These are phyloP conservation scores for Eledona agricola DNA, from an alignment of 2,888 invertebrate species.

Conservation along the genomic window DNA sequence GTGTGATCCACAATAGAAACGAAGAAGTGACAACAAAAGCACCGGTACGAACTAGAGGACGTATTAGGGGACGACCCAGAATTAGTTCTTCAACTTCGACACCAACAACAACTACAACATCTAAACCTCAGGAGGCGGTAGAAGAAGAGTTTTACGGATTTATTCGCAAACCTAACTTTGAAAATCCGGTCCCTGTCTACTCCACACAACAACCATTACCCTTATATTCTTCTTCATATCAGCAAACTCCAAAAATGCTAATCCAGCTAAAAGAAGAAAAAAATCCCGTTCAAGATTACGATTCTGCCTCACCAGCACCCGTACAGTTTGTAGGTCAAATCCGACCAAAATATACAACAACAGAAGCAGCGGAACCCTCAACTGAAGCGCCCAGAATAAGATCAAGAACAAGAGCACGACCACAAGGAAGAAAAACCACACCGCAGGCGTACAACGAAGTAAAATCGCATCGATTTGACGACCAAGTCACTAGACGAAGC, in stretches of 20 bases:
- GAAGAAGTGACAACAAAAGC: conserved; percentile 41
- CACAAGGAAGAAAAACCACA: conserved; percentile 40
- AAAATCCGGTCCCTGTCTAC: conserved; percentile 22
- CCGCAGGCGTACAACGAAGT: conserved; percentile 37
- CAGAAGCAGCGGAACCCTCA: conserved; percentile 28
- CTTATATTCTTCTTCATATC: conserved; percentile 35
- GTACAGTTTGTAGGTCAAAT: conserved; percentile 57
- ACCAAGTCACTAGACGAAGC: conserved; percentile 44
- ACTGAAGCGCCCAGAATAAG: conserved; percentile 43
- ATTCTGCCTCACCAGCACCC: conserved; percentile 28
- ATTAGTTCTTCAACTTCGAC: conserved; percentile 39
- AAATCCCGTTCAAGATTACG: conserved; percentile 10
- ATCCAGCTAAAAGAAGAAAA: conserved; percentile 18
- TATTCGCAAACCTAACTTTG: conserved; percentile 63
- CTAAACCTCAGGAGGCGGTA: conserved; percentile 44
- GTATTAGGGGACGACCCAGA: conserved; percentile 47
- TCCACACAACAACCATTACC: conserved; percentile 37
- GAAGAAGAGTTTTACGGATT: conserved; percentile 64
- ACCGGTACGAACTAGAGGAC: conserved; percentile 44
- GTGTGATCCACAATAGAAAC: conserved; percentile 40
- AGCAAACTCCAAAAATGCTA: conserved; percentile 18
- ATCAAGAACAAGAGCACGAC: conserved; percentile 42
- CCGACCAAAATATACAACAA: conserved; percentile 53
- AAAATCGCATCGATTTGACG: conserved; percentile 32
- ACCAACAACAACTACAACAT: conserved; percentile 35